Percentiles rank a stretch among this genome's conserved stretches.
These are phyloP conservation scores for Tetramorium simillimum DNA, from an alignment of 1,140 invertebrate genomes.

Conservation along the genomic window DNA sequence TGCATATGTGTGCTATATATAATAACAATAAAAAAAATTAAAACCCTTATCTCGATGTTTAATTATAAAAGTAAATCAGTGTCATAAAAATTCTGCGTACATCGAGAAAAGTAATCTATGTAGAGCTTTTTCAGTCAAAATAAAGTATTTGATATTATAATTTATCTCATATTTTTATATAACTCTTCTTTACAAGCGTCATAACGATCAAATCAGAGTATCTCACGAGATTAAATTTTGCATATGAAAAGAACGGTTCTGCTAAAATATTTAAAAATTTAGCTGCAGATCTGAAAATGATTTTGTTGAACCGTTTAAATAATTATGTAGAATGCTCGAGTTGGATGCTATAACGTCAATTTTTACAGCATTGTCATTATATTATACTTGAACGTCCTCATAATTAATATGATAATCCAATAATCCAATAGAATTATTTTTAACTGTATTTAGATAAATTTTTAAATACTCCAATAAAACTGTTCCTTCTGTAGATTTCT, in stretches of 20 bases:
- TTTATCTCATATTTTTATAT: not conserved
- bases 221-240: conserved; percentile 3
- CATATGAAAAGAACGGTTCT: not conserved
- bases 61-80: not conserved
- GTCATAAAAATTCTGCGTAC: not conserved
- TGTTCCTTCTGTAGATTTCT: not conserved
- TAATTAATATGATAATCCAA: too few relatives aligned
- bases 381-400: too few relatives aligned
- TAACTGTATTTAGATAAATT: not conserved
- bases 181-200: not conserved
- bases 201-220: not conserved
- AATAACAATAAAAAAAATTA: not conserved
- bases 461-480: not conserved
- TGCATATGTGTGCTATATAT: not conserved
- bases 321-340: too few relatives aligned
- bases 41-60: not conserved
- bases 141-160: not conserved
- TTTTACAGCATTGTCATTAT: too few relatives aligned
- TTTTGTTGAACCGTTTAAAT: too few relatives aligned
- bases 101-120: not conserved
- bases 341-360: too few relatives aligned
- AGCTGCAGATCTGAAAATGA: too few relatives aligned
- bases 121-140: not conserved
- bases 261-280: not conserved
- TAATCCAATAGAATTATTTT: too few relatives aligned